phyloP scores from a whole-genome alignment of 2,888 invertebrate species.

The Endomychus coccineus region DNA sequence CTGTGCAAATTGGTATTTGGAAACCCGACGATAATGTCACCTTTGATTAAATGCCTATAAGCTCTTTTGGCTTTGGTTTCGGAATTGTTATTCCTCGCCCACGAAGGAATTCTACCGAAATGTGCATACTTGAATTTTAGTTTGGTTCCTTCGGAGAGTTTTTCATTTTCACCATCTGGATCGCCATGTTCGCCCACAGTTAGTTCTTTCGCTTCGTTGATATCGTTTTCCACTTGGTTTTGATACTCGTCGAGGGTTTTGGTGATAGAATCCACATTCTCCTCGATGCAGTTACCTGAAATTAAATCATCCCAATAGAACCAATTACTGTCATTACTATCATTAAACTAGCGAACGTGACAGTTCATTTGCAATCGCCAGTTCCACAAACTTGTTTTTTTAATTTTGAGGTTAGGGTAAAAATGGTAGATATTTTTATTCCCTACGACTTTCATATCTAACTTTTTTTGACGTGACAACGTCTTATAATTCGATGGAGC shows the following conservation, averaged over 20 bases:
- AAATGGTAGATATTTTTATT: too few species aligned
- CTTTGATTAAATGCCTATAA: constrained; percentile 38
- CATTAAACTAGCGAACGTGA: too few species aligned
- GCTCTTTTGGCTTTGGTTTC: constrained; percentile 28
- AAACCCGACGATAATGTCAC: constrained; percentile 37
- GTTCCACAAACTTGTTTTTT: too few species aligned
- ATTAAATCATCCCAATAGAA: constrained; percentile 1
- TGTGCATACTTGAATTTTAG: constrained; percentile 33
- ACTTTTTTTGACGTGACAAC: too few species aligned
- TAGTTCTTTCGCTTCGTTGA: constrained; percentile 36
- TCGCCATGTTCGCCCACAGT: constrained; percentile 33
- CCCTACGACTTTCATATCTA: too few species aligned
- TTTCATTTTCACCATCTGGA: constrained; percentile 30
- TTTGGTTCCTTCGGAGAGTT: constrained; percentile 28
- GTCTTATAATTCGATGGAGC: too few species aligned
- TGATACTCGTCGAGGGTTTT: constrained; percentile 36
- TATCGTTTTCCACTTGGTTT: constrained; percentile 41
- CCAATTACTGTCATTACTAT: too few species aligned
- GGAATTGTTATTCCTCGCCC: constrained; percentile 20
- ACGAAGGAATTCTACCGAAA: constrained; percentile 26
- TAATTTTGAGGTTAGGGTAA: too few species aligned
- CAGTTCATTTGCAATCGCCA: too few species aligned
- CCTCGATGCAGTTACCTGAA: constrained; percentile 24
- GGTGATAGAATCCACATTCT: constrained; percentile 31
- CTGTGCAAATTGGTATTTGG: constrained; percentile 37